Percentiles rank a stretch among this genome's conserved stretches.
These are phyloP conservation scores for Drosophila busckii DNA, from an alignment of 1,140 invertebrate species.

Conservation along the genomic window DNA sequence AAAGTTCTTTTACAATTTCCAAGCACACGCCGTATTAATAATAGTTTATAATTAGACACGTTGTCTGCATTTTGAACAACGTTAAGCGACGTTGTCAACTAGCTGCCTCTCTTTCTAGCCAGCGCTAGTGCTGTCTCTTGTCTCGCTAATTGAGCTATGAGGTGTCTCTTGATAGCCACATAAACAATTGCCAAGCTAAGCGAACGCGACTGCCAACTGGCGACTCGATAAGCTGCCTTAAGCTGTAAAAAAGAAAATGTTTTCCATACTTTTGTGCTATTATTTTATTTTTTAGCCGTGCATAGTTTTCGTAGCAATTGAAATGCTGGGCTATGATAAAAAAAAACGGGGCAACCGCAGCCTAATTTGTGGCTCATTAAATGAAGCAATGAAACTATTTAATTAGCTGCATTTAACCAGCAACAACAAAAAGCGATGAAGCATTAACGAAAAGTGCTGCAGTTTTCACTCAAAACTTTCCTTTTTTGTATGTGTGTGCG, in stretches of 20 bases:
- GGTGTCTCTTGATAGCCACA: conserved; percentile 61
- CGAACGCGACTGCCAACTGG: conserved; percentile 4
- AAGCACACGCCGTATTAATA: conserved; percentile 29
- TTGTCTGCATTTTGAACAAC: conserved; percentile 59
- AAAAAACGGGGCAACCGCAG: conserved; percentile 35
- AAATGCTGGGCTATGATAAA: conserved; percentile 54
- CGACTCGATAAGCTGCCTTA: conserved; percentile 2
- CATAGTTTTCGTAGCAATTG: conserved; percentile 6
- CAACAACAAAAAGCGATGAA: conserved; percentile 23
- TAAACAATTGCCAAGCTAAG: conserved; percentile 49
- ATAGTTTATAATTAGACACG: conserved; percentile 68
- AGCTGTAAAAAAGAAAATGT: too few species aligned
- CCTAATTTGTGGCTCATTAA: conserved; percentile 57
- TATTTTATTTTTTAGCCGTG: conserved; percentile 13
- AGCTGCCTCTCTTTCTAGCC: background rate
- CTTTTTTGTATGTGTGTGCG: conserved; percentile 29
- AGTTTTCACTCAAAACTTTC: conserved; percentile 44
- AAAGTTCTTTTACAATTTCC: conserved; percentile 46
- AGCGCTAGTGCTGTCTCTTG: background rate
- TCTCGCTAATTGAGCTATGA: conserved; percentile 37
- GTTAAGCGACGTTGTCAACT: background rate
- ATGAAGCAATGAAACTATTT: conserved; percentile 54
- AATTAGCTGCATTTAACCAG: conserved; percentile 53
- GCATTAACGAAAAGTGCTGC: conserved; percentile 33
- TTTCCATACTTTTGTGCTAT: too few species aligned